Evolutionary conservation across 2,888 invertebrate genomes (phyloP).

Genomic region (Scaptomyza parva): DNA sequence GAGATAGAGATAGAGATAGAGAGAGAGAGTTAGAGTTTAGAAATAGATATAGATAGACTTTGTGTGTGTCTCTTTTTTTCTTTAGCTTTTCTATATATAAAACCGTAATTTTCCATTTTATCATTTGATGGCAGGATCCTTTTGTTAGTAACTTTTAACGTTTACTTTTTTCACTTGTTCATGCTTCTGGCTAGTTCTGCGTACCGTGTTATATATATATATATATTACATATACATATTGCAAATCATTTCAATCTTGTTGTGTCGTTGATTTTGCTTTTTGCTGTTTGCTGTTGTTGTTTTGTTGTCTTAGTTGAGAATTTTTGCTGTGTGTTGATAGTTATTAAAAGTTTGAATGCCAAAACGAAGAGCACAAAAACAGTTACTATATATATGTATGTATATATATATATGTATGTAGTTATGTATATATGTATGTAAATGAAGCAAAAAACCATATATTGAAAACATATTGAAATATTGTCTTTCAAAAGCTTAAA

Average conservation of each 20-base stretch:
- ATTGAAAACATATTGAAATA: constrained; percentile 82
- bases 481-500: constrained; percentile 85
- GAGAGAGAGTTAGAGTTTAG: constrained; percentile 25
- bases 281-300: constrained; percentile 19
- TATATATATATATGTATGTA: constrained; percentile 5
- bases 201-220: constrained; percentile 11
- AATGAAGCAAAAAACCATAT: constrained; percentile 56
- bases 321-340: constrained; percentile 20
- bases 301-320: constrained; percentile 22
- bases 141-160: constrained; percentile 78
- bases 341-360: constrained; percentile 40
- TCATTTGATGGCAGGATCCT: constrained; percentile 78
- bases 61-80: constrained; percentile 16
- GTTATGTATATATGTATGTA: constrained; percentile 22
- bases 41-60: constrained; percentile 39
- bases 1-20: constrained; percentile 30
- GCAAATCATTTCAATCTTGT: constrained; percentile 20
- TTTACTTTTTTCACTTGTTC: constrained; percentile 58
- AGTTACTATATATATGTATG: constrained; percentile 23
- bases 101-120: constrained; percentile 75
- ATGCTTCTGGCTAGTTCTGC: constrained; percentile 39
- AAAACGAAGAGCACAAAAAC: constrained; percentile 52
- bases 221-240: no score
- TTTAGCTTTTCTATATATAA: constrained; percentile 46
- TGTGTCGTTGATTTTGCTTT: constrained; percentile 6